These are phyloP conservation scores for Syngnathus acus DNA, from an alignment of 2,797 vertebrate species.

Conservation along the genomic window DNA sequence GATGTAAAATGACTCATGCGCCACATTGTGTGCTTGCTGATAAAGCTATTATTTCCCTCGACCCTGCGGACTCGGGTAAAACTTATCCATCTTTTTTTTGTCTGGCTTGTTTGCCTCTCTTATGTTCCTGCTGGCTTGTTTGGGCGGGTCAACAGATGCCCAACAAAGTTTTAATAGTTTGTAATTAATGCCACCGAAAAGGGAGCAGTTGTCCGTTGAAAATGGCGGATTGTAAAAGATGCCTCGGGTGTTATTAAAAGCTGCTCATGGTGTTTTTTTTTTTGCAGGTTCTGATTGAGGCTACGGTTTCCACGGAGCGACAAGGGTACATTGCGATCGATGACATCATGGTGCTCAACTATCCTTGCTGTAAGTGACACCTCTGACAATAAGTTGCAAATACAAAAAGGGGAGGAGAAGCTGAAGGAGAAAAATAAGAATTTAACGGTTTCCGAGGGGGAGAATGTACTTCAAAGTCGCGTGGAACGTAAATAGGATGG, in stretches of 20 bases:
- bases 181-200: conserved; percentile 46
- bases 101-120: conserved; percentile 29
- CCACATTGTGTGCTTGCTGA: conserved; percentile 47
- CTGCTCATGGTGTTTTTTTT: conserved; percentile 29
- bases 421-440: neutral
- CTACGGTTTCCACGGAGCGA: conserved; percentile 80
- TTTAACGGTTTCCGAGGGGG: conserved; percentile 4
- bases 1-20: conserved; percentile 54
- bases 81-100: conserved; percentile 42
- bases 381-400: conserved; percentile 36
- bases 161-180: conserved; percentile 31
- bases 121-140: conserved; percentile 33
- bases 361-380: conserved; percentile 90
- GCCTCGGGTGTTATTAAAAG: conserved; percentile 21
- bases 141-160: conserved; percentile 42
- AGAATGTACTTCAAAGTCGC: conserved; percentile 29
- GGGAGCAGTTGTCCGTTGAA: conserved; percentile 14
- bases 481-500: conserved; percentile 29
- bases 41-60: conserved; percentile 65
- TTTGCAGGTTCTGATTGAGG: conserved; percentile 89
- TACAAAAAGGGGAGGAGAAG: conserved; percentile 9
- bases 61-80: conserved; percentile 45
- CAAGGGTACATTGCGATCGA: conserved; percentile 91
- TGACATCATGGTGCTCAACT: conserved; percentile 91
- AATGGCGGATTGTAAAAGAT: conserved; percentile 25